Evolutionary conservation across 2,797 vertebrate genomes (phyloP).

Genomic region (Trachurus trachurus): DNA sequence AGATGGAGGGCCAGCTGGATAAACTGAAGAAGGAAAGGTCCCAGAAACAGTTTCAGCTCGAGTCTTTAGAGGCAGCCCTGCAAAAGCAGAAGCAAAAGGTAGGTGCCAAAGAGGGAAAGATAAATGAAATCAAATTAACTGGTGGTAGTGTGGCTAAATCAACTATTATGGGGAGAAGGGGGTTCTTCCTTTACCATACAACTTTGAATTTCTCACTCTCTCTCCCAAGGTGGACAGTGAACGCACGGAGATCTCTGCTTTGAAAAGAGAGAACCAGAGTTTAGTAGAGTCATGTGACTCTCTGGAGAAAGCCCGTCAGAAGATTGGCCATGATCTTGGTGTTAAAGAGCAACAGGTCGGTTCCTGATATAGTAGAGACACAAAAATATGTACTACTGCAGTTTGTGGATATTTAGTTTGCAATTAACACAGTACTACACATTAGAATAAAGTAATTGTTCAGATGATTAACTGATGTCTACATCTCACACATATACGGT

Average conservation of each 20-base stretch:
- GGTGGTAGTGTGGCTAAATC: neutral
- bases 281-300: constrained; percentile 92
- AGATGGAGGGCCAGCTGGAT: constrained; percentile 92
- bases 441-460: neutral
- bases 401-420: neutral
- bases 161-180: neutral
- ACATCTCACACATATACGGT: neutral
- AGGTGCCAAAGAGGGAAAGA: constrained; percentile 6
- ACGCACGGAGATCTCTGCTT: constrained; percentile 87
- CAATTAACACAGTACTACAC: neutral
- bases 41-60: constrained; percentile 94
- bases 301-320: constrained; percentile 92
- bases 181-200: neutral
- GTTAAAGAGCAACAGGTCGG: constrained; percentile 93
- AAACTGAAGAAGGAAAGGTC: constrained; percentile 93
- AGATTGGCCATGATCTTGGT: constrained; percentile 90
- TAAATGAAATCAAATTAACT: neutral
- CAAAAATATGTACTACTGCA: constrained; percentile 14
- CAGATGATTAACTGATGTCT: neutral
- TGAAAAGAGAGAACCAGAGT: constrained; percentile 94
- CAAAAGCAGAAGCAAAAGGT: constrained; percentile 97
- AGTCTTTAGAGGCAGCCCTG: constrained; percentile 91
- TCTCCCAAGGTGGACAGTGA: constrained; percentile 90
- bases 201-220: neutral
- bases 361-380: constrained; percentile 1